phyloP scores from a whole-genome alignment of 2,113 vertebrate species.

The Galeopterus variegatus region DNA sequence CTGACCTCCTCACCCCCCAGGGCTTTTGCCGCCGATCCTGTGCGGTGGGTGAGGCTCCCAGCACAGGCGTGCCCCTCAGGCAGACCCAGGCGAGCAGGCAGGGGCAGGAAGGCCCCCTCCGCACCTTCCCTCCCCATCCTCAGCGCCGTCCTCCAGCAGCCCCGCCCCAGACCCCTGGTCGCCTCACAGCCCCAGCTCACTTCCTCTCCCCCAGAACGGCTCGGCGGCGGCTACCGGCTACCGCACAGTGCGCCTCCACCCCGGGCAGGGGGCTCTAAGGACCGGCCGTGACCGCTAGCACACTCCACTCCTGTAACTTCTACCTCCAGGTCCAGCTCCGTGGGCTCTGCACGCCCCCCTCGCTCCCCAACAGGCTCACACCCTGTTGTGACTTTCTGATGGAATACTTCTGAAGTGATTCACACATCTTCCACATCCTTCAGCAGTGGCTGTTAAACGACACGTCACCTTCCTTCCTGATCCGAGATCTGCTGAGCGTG shows the following conservation, averaged over 20 bases:
- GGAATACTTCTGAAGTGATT: background rate
- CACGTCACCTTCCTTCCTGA: background rate
- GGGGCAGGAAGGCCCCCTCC: background rate
- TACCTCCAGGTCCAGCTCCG: background rate
- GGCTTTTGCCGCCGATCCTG: background rate
- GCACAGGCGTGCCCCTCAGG: background rate
- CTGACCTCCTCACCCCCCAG: background rate
- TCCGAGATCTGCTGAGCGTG: fast-evolving
- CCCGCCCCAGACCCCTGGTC: background rate
- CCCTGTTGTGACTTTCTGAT: background rate
- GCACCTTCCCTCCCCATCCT: background rate
- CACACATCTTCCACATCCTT: background rate
- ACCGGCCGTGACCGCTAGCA: fast-evolving
- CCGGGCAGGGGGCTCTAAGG: background rate
- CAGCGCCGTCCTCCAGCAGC: background rate
- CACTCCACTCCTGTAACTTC: background rate
- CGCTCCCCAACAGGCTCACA: background rate
- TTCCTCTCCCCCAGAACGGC: slow-evolving; percentile 27
- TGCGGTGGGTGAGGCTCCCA: background rate
- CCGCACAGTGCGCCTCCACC: too few species aligned
- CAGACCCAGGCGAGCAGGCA: background rate
- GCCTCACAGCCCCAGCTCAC: background rate
- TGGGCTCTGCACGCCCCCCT: too few species aligned
- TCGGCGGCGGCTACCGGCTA: fast-evolving
- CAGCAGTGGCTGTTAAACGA: background rate